A percentile compares a stretch with the other conserved stretches of the same genome.
These are phyloP conservation scores for Aphodius granarius DNA, from an alignment of 2,888 invertebrate genomes.

Conservation along the genomic window DNA sequence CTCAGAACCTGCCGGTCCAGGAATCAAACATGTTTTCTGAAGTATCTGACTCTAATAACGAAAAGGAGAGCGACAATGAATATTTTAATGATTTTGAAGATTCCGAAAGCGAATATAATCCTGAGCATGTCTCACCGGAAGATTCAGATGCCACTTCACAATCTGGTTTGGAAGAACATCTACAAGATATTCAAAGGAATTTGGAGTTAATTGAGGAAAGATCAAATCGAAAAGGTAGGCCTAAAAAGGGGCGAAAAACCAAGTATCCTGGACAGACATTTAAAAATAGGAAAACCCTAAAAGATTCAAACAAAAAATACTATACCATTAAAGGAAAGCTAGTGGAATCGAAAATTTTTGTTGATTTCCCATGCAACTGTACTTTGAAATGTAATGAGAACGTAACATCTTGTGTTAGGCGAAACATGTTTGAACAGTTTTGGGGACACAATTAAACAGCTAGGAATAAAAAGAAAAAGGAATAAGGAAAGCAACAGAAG, in stretches of 20 bases:
- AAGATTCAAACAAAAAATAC: slow-evolving; percentile 14
- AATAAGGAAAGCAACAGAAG: slow-evolving; percentile 16
- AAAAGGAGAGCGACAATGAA: no score
- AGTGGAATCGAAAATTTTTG: slow-evolving; percentile 20
- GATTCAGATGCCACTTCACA: slow-evolving; percentile 2
- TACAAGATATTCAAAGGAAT: slow-evolving; percentile 1
- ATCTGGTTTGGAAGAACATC: slow-evolving; percentile 3
- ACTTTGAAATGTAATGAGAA: slow-evolving; percentile 25
- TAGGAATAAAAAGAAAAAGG: slow-evolving; percentile 18
- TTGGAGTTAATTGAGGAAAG: slow-evolving; percentile 6
- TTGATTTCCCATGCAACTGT: slow-evolving; percentile 22
- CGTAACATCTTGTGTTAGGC: slow-evolving; percentile 20
- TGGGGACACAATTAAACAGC: slow-evolving; percentile 24
- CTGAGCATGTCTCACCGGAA: not conserved
- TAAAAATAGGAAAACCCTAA: slow-evolving; percentile 12
- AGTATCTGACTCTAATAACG: no score
- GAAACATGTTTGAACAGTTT: slow-evolving; percentile 31
- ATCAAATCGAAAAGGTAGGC: slow-evolving; percentile 10
- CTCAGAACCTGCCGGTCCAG: not conserved
- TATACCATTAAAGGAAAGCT: slow-evolving; percentile 6
- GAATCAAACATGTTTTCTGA: not conserved
- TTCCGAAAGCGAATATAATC: not conserved
- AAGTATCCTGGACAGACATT: slow-evolving; percentile 6
- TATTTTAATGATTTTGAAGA: no score
- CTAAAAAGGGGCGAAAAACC: slow-evolving; percentile 1